phyloP scores from a whole-genome alignment of 2,888 invertebrate species.

The Eupithecia insigniata region DNA sequence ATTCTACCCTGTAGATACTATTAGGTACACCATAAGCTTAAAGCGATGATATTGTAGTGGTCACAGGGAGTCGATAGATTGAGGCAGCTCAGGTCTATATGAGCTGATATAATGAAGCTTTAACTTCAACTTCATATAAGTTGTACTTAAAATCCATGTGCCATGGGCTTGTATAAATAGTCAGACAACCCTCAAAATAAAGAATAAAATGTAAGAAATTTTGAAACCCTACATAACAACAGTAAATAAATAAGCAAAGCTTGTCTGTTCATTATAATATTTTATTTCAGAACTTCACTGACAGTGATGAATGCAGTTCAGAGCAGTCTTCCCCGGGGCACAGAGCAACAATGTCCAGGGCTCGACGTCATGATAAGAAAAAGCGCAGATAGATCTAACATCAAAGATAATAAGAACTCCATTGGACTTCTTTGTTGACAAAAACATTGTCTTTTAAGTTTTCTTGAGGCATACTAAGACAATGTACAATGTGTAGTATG shows the following conservation, averaged over 20 bases:
- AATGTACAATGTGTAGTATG: background rate
- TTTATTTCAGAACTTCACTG: constrained; percentile 82
- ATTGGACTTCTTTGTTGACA: background rate
- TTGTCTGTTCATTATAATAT: background rate
- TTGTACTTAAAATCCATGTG: no score
- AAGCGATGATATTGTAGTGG: no score
- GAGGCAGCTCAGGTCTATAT: no score
- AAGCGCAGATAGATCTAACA: constrained; percentile 83
- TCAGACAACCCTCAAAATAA: background rate
- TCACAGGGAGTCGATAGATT: no score
- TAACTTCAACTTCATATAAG: no score
- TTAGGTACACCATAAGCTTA: no score
- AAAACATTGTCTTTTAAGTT: background rate
- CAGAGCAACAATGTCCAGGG: constrained; percentile 86
- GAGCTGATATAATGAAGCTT: no score
- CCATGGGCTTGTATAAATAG: no score
- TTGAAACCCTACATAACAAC: background rate
- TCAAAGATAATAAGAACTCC: background rate
- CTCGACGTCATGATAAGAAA: constrained; percentile 88
- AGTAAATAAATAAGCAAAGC: background rate
- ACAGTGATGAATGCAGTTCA: constrained; percentile 89
- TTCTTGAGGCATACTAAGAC: background rate
- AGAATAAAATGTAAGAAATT: background rate
- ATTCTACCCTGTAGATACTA: no score
- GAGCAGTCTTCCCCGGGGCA: constrained; percentile 89